Conservation (phyloP, 2,888 invertebrate species). For the Stenchaetothrips biformis region DNA sequence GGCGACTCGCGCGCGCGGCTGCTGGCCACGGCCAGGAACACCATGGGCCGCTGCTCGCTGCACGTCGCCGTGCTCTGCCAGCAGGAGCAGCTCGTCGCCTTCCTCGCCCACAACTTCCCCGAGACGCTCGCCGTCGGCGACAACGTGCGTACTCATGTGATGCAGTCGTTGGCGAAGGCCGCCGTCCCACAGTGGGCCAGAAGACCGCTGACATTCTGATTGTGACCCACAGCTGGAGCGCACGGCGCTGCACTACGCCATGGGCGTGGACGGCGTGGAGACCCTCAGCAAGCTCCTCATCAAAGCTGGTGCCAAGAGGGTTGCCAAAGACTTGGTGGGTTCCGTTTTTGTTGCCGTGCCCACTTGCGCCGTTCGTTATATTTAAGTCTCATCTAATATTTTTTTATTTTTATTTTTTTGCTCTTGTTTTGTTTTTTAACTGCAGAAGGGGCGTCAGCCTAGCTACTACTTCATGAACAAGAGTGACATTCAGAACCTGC, state of each 20-base stretch:
- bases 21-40: constrained; percentile 59
- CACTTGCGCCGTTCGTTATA: constrained; percentile 3
- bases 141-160: constrained; percentile 62
- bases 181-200: no score
- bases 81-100: constrained; percentile 73
- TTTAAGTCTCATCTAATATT: constrained; percentile 27
- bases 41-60: constrained; percentile 69
- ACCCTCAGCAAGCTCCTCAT: constrained; percentile 73
- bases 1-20: constrained; percentile 50
- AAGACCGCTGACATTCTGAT: background rate
- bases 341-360: background rate
- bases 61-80: constrained; percentile 84
- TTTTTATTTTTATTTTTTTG: background rate
- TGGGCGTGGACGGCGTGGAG: constrained; percentile 83
- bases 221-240: constrained; percentile 66
- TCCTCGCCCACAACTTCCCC: constrained; percentile 65
- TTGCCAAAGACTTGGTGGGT: constrained; percentile 70
- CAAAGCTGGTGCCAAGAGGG: constrained; percentile 75
- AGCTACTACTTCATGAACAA: constrained; percentile 91
- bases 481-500: constrained; percentile 75
- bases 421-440: constrained; percentile 34
- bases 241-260: constrained; percentile 83
- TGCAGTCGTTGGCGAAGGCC: background rate
- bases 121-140: constrained; percentile 73
- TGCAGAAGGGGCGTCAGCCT: constrained; percentile 74